These are phyloP conservation scores for Manis crassicaudata DNA, from an alignment of 2,797 vertebrate genomes.

Conservation along the genomic window DNA sequence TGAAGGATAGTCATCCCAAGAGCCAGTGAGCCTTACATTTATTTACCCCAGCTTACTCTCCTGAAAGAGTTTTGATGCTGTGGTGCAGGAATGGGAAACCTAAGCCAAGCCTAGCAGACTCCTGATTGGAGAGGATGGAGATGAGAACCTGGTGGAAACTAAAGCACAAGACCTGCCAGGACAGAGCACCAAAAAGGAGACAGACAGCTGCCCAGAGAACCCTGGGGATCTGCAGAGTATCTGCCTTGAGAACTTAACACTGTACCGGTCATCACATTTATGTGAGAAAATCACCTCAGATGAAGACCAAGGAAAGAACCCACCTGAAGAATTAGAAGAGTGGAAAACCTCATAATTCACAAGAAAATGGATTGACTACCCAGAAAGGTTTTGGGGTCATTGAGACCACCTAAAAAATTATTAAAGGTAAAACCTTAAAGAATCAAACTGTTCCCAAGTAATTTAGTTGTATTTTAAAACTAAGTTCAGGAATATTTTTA, in stretches of 20 bases:
- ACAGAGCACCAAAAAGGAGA: background rate
- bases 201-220: background rate
- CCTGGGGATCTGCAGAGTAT: background rate
- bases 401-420: background rate
- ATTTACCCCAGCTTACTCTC: background rate
- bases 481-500: background rate
- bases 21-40: background rate
- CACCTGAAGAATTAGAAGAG: background rate
- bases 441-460: background rate
- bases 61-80: background rate
- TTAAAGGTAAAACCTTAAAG: background rate
- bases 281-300: background rate
- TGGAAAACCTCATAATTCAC: background rate
- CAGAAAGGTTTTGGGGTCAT: background rate
- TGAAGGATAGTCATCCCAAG: background rate
- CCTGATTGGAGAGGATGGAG: background rate
- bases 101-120: background rate
- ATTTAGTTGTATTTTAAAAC: background rate
- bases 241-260: background rate
- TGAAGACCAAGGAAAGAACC: background rate
- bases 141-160: background rate
- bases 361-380: background rate
- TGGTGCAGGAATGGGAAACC: background rate
- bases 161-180: background rate
- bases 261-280: background rate